These are phyloP conservation scores for Cryptocephalus moraei DNA, from an alignment of 2,888 invertebrate species.

Conservation along the genomic window DNA sequence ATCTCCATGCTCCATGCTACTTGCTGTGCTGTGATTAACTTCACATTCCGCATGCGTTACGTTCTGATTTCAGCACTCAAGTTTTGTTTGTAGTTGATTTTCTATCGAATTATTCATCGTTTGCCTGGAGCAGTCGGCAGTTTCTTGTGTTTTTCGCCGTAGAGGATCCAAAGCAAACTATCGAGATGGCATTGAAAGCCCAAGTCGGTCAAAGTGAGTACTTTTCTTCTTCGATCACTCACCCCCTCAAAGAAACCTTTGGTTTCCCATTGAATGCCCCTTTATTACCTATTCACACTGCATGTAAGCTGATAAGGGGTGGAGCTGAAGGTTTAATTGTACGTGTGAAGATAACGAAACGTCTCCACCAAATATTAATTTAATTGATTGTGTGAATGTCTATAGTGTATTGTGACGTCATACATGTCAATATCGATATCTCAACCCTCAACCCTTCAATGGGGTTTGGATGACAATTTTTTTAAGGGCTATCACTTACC, in stretches of 20 bases:
- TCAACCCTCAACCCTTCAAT: background rate
- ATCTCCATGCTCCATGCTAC: too few relatives aligned
- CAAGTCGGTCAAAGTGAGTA: slow-evolving; percentile 23
- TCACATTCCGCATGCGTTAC: too few relatives aligned
- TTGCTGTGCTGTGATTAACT: too few relatives aligned
- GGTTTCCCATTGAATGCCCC: background rate
- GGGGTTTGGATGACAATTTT: too few relatives aligned
- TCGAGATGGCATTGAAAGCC: slow-evolving; percentile 19
- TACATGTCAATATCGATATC: slow-evolving; percentile 22
- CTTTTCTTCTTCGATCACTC: background rate
- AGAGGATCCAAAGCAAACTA: too few relatives aligned
- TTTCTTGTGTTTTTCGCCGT: too few relatives aligned
- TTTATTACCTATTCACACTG: background rate
- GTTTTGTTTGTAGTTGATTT: too few relatives aligned
- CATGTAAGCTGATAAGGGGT: background rate
- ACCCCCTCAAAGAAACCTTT: background rate
- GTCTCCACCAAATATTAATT: background rate
- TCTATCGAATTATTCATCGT: too few relatives aligned
- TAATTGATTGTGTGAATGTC: background rate
- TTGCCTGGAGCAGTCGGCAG: background rate
- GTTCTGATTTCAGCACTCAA: too few relatives aligned
- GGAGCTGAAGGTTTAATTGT: background rate
- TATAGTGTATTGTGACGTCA: slow-evolving; percentile 24
- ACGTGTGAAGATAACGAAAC: background rate
- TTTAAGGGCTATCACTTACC: too few relatives aligned